These are phyloP conservation scores for Drosophila sordidapex DNA, from an alignment of 2,888 invertebrate species.

Conservation along the genomic window DNA sequence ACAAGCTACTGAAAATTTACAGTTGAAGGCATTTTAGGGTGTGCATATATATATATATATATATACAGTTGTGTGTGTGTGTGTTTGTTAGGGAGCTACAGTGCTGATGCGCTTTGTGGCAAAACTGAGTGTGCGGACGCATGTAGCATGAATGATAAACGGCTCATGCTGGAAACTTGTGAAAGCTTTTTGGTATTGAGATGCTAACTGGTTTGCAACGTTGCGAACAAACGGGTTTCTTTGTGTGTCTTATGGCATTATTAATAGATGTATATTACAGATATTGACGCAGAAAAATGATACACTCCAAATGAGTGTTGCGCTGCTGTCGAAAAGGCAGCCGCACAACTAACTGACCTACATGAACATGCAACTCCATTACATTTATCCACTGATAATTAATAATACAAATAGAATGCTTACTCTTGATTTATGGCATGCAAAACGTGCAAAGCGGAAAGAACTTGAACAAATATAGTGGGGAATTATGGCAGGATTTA, in stretches of 20 bases:
- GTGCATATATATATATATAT: not conserved
- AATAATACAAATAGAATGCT: not conserved
- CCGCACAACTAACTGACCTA: constrained; percentile 1
- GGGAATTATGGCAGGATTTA: not conserved
- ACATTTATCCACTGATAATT: not conserved
- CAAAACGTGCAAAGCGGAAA: not conserved
- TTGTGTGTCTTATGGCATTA: constrained; percentile 41
- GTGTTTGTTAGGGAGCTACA: constrained; percentile 20
- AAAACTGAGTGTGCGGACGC: constrained; percentile 26
- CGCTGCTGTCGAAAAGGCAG: not conserved
- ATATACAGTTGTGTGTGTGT: not conserved
- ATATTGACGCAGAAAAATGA: constrained; percentile 24
- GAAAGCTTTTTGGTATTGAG: constrained; percentile 55
- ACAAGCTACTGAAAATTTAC: constrained; percentile 54
- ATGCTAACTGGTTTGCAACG: constrained; percentile 49
- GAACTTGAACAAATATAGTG: not conserved
- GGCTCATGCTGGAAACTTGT: constrained; percentile 49
- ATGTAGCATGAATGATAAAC: constrained; percentile 55
- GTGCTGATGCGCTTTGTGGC: constrained; percentile 52
- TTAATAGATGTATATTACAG: constrained; percentile 40
- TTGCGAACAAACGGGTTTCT: constrained; percentile 46
- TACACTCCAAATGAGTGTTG: constrained; percentile 1
- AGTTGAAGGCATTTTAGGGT: constrained; percentile 65
- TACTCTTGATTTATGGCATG: not conserved
- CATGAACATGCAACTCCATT: not conserved